Conservation (phyloP, 2,888 invertebrate species). For the Lepidocyrtoides sp. region DNA sequence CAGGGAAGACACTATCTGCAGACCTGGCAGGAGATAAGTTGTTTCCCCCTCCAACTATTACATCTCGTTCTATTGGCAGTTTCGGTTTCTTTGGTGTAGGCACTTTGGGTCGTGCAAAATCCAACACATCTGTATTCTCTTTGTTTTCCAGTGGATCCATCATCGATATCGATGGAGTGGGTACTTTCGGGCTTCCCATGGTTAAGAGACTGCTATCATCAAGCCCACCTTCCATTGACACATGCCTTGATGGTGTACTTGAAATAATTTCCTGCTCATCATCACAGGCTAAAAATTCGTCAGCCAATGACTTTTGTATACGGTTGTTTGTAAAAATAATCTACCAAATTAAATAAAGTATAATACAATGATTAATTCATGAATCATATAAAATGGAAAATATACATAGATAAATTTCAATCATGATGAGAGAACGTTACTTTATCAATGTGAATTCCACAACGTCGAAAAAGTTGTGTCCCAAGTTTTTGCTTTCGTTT, state of each 20-base stretch:
- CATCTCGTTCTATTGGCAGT: conserved; percentile 31
- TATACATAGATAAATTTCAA: conserved; percentile 11
- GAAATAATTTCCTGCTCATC: conserved; percentile 74
- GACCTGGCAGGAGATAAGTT: conserved; percentile 87
- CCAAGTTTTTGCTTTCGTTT: conserved; percentile 88
- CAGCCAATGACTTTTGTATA: conserved; percentile 84
- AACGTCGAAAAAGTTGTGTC: conserved; percentile 88
- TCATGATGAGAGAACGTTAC: conserved; percentile 34
- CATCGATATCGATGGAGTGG: not conserved
- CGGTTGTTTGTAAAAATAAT: conserved; percentile 61
- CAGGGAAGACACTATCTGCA: conserved; percentile 87
- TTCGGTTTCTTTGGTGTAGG: conserved; percentile 86
- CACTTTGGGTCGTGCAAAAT: conserved; percentile 86
- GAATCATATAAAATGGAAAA: too few species aligned
- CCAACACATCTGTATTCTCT: conserved; percentile 84
- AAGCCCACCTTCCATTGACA: conserved; percentile 87
- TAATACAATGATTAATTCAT: not conserved
- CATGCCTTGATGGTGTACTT: conserved; percentile 84
- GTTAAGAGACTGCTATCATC: conserved; percentile 86
- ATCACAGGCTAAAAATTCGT: conserved; percentile 83
- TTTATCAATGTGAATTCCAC: conserved; percentile 79
- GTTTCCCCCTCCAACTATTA: conserved; percentile 32
- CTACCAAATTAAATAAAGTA: conserved; percentile 35
- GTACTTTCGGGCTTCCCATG: conserved; percentile 86
- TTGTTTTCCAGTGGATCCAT: conserved; percentile 80